These are phyloP conservation scores for Spheniscus mendiculus DNA, from an alignment of 2,113 vertebrate genomes.

Conservation along the genomic window DNA sequence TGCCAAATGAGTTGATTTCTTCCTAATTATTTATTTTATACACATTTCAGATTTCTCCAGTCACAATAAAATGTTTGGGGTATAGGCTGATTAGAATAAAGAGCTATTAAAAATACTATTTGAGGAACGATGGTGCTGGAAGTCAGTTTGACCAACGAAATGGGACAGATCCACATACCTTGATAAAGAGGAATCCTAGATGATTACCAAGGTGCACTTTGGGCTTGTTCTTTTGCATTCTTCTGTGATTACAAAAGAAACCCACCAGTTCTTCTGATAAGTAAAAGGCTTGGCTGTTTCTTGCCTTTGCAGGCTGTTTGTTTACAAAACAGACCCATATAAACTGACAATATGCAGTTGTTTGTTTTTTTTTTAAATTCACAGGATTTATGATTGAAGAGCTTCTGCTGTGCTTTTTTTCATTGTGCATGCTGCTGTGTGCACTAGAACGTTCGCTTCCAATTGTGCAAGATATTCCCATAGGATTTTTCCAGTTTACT, in stretches of 20 bases:
- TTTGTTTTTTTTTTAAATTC: not conserved
- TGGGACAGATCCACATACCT: slow-evolving; percentile 46
- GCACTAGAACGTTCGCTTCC: not conserved
- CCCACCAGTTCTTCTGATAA: not conserved
- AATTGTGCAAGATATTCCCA: not conserved
- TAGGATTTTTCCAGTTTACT: not conserved
- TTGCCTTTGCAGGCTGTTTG: not conserved
- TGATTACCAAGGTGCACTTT: slow-evolving; percentile 58
- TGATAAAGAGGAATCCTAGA: slow-evolving; percentile 63
- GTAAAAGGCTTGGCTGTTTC: slow-evolving; percentile 13
- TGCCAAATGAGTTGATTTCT: not conserved
- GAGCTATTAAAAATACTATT: not conserved
- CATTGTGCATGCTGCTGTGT: not conserved
- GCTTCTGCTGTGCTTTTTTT: not conserved
- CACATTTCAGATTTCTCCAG: not conserved
- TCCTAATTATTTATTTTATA: not conserved
- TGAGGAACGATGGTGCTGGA: not conserved
- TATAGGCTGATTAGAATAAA: not conserved
- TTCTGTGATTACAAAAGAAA: slow-evolving; percentile 50
- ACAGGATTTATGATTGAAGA: not conserved
- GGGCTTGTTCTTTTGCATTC: slow-evolving; percentile 56
- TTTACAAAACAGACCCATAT: not conserved
- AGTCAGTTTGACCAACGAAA: slow-evolving; percentile 54
- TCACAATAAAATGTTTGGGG: not conserved
- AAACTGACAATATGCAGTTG: not conserved